Percentiles rank a stretch among this genome's conserved stretches.
These are phyloP conservation scores for Taenioides sp. DNA, from an alignment of 2,797 vertebrate genomes.

Conservation along the genomic window DNA sequence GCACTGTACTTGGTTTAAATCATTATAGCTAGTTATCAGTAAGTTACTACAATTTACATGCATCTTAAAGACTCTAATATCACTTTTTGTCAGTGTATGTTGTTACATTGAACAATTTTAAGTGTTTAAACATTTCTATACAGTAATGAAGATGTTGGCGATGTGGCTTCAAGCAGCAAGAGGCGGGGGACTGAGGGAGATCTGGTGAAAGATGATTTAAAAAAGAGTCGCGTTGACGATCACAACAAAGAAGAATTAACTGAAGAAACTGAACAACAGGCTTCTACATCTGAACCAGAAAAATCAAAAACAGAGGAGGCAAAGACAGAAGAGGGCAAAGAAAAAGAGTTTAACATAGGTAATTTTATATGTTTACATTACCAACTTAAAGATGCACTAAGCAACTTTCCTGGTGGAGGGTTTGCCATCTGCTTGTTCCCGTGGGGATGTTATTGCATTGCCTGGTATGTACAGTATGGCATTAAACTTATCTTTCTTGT, in stretches of 20 bases:
- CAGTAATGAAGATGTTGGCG: slow-evolving; percentile 60
- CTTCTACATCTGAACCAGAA: slow-evolving; percentile 42
- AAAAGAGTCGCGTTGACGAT: slow-evolving; percentile 77
- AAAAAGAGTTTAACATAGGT: slow-evolving; percentile 66
- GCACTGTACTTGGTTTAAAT: background rate
- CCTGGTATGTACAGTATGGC: no score
- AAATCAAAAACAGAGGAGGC: slow-evolving; percentile 32
- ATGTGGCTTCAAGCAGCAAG: slow-evolving; percentile 73
- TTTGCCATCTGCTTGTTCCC: no score
- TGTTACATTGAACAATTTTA: background rate
- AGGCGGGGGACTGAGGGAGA: slow-evolving; percentile 64
- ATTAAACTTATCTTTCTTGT: no score
- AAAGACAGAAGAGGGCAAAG: slow-evolving; percentile 13
- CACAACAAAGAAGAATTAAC: slow-evolving; percentile 13
- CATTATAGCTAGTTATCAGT: no score
- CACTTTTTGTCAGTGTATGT: background rate
- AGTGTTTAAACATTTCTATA: background rate
- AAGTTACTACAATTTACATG: background rate
- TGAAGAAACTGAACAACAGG: slow-evolving; percentile 19
- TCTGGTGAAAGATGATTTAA: slow-evolving; percentile 72
- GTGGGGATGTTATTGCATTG: no score
- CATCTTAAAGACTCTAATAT: background rate
- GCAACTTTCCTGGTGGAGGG: no score
- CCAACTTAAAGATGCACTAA: no score
- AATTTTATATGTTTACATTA: slow-evolving; percentile 25